These are phyloP conservation scores for Elysia crispata DNA, from an alignment of 2,888 invertebrate genomes.

Conservation along the genomic window DNA sequence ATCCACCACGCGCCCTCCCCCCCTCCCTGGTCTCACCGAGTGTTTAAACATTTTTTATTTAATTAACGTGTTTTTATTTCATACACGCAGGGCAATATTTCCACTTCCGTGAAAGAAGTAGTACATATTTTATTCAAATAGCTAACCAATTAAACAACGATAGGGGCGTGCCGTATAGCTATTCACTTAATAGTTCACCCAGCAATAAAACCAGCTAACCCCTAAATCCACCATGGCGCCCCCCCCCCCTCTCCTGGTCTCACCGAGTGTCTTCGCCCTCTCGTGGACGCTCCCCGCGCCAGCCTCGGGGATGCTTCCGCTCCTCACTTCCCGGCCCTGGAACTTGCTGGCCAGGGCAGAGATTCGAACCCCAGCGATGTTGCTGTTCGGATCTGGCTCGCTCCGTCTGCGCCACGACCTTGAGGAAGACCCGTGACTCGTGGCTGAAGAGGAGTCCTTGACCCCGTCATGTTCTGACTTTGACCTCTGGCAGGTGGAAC, in stretches of 20 bases:
- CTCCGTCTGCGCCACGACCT: constrained; percentile 44
- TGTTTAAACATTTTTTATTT: no score
- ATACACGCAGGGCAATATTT: no score
- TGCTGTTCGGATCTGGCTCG: constrained; percentile 61
- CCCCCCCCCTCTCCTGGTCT: background rate
- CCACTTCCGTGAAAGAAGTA: no score
- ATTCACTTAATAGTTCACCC: no score
- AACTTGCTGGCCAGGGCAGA: constrained; percentile 39
- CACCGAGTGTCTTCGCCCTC: constrained; percentile 41
- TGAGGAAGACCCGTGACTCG: background rate
- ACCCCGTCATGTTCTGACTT: constrained; percentile 59
- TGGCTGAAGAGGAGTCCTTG: background rate
- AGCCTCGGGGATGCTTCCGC: constrained; percentile 3
- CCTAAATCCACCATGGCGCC: no score
- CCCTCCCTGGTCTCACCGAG: no score
- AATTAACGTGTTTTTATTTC: no score
- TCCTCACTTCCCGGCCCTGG: constrained; percentile 32
- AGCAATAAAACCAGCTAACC: no score
- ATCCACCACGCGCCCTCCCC: no score
- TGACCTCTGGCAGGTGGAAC: constrained; percentile 69
- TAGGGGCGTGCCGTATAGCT: no score
- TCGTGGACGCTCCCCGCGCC: background rate
- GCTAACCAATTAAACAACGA: no score
- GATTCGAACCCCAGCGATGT: constrained; percentile 55
- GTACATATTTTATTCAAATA: no score